Conservation (phyloP, 1,140 invertebrate genomes). For the Macrostomum lignano region DNA sequence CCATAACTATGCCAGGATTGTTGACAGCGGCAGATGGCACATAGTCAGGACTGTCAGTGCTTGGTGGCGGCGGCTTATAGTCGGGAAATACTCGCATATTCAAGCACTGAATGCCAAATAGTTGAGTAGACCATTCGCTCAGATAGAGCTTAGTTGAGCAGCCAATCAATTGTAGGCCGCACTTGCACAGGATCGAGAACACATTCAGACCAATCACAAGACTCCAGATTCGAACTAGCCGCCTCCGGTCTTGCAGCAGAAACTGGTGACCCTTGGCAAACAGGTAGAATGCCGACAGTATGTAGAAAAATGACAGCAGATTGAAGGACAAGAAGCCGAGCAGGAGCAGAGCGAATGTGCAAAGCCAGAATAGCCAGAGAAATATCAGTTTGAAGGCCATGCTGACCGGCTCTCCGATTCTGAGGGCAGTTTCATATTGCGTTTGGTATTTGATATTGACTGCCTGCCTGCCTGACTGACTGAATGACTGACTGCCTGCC, state of each 20-base stretch:
- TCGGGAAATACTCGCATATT: slow-evolving; percentile 5
- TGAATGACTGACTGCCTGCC: too few relatives aligned
- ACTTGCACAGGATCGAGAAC: slow-evolving; percentile 53
- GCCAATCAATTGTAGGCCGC: slow-evolving; percentile 46
- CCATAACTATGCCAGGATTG: too few relatives aligned
- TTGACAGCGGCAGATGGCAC: too few relatives aligned
- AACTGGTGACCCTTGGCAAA: slow-evolving; percentile 87
- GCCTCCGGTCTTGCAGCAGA: slow-evolving; percentile 45
- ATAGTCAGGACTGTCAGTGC: too few relatives aligned
- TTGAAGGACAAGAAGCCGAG: slow-evolving; percentile 69
- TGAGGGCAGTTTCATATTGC: too few relatives aligned
- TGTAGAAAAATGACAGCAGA: slow-evolving; percentile 75
- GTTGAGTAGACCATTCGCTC: slow-evolving; percentile 57
- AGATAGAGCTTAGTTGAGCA: slow-evolving; percentile 44
- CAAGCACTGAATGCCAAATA: slow-evolving; percentile 60
- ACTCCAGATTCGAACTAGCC: slow-evolving; percentile 61
- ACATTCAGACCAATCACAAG: slow-evolving; percentile 60
- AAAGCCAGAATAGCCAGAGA: slow-evolving; percentile 60
- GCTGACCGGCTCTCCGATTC: too few relatives aligned
- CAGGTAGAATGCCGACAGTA: slow-evolving; percentile 73
- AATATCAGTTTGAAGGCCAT: too few relatives aligned
- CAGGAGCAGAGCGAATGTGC: slow-evolving; percentile 65
- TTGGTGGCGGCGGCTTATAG: too few relatives aligned
- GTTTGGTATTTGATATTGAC: too few relatives aligned
- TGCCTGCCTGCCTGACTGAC: too few relatives aligned